A percentile compares a stretch with the other conserved stretches of the same genome.
These are phyloP conservation scores for Martes martes DNA, from an alignment of 2,113 vertebrate genomes.

Conservation along the genomic window DNA sequence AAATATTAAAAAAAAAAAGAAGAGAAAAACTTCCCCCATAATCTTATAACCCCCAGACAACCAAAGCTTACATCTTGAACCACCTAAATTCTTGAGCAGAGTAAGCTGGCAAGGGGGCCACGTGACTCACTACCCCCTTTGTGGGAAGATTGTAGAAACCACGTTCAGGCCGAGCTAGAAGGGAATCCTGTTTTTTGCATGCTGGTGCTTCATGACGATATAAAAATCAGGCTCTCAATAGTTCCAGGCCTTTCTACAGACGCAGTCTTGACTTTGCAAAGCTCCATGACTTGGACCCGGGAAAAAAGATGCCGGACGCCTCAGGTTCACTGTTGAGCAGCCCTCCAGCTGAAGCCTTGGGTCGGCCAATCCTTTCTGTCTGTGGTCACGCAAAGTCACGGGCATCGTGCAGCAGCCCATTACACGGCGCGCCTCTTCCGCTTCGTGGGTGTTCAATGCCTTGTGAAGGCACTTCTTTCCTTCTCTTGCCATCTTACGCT, in stretches of 20 bases:
- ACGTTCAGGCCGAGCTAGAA: not conserved
- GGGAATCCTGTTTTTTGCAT: not conserved
- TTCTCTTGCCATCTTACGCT: not conserved
- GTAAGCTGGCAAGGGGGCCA: not conserved
- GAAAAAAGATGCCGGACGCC: accelerated
- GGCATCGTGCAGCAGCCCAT: not conserved
- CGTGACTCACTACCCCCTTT: not conserved
- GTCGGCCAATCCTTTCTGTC: too few relatives aligned
- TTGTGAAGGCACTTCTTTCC: not conserved
- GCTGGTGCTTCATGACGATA: not conserved
- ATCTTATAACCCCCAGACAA: not conserved
- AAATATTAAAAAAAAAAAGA: not conserved
- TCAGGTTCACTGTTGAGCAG: not conserved
- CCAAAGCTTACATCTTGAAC: not conserved
- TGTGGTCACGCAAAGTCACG: not conserved
- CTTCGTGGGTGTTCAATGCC: not conserved
- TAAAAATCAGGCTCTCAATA: not conserved
- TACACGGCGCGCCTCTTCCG: too few relatives aligned
- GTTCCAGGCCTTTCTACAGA: not conserved
- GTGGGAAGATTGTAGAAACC: not conserved
- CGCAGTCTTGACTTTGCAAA: not conserved
- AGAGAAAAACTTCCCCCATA: not conserved
- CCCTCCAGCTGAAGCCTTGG: too few relatives aligned
- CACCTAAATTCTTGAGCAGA: not conserved
- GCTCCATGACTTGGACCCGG: not conserved